These are phyloP conservation scores for Eulemur mongoz DNA, from an alignment of 2,797 vertebrate species.

Conservation along the genomic window DNA sequence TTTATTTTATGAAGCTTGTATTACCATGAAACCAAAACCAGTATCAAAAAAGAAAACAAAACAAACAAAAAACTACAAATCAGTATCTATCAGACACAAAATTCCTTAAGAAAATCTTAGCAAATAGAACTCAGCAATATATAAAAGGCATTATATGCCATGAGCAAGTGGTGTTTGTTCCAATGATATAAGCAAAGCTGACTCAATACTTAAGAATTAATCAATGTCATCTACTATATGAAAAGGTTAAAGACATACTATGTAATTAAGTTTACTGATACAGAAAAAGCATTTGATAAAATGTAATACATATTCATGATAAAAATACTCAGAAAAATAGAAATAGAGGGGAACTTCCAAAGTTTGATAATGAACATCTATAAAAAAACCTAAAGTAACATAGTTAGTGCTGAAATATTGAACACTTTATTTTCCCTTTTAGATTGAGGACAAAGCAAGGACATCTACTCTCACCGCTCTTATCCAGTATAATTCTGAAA, in stretches of 20 bases:
- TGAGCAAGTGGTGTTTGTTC: neutral
- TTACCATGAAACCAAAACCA: neutral
- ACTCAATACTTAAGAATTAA: neutral
- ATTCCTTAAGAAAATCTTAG: neutral
- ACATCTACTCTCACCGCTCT: neutral
- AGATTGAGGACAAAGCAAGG: neutral
- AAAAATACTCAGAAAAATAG: neutral
- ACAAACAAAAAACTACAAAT: neutral
- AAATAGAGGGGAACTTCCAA: neutral
- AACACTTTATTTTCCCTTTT: neutral
- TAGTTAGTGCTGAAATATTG: neutral
- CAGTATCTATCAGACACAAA: neutral
- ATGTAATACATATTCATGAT: neutral
- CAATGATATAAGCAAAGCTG: neutral
- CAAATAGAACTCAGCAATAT: neutral
- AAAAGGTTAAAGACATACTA: neutral
- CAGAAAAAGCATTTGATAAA: neutral
- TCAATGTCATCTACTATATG: neutral
- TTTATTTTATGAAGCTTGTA: neutral
- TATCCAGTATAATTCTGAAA: neutral
- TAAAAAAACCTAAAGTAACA: neutral
- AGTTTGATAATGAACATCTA: neutral
- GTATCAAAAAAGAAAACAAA: neutral
- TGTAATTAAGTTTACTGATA: neutral
- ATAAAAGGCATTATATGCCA: neutral